phyloP scores from a whole-genome alignment of 2,113 vertebrate genomes.

The Catagonus wagneri region DNA sequence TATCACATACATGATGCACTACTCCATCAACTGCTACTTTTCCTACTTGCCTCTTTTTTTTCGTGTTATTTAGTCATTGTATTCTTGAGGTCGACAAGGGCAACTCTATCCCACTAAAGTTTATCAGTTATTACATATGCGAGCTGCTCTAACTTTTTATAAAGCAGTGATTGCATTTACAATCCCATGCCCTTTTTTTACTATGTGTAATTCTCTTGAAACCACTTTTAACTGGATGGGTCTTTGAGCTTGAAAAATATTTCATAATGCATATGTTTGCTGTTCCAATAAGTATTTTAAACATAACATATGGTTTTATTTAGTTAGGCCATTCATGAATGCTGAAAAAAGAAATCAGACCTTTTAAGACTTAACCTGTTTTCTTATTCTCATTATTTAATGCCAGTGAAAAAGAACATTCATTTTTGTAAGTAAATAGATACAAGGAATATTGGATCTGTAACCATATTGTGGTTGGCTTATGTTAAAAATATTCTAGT shows the following conservation, averaged over 20 bases:
- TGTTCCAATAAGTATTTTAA: slow-evolving; percentile 77
- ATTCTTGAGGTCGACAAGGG: slow-evolving; percentile 82
- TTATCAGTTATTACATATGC: slow-evolving; percentile 70
- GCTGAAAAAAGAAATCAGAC: slow-evolving; percentile 67
- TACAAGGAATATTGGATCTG: slow-evolving; percentile 60
- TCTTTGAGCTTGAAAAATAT: slow-evolving; percentile 45
- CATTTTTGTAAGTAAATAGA: slow-evolving; percentile 64
- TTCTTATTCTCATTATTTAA: slow-evolving; percentile 66
- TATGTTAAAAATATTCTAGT: slow-evolving; percentile 72
- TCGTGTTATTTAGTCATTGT: slow-evolving; percentile 81
- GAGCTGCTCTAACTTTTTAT: slow-evolving; percentile 33
- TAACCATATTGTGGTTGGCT: slow-evolving; percentile 65
- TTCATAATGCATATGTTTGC: slow-evolving; percentile 57
- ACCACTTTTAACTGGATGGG: slow-evolving; percentile 28
- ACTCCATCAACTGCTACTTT: no score
- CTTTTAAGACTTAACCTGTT: slow-evolving; percentile 75
- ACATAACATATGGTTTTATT: slow-evolving; percentile 70
- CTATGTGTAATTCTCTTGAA: slow-evolving; percentile 64
- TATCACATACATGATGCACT: slow-evolving; percentile 79
- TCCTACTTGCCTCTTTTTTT: no score
- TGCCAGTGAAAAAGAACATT: slow-evolving; percentile 66
- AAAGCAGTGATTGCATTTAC: slow-evolving; percentile 51
- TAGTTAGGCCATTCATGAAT: slow-evolving; percentile 73
- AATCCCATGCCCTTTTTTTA: slow-evolving; percentile 31
- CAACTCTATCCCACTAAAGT: slow-evolving; percentile 71